Conservation (phyloP, 2,797 vertebrate species). For the Tadarida brasiliensis region DNA sequence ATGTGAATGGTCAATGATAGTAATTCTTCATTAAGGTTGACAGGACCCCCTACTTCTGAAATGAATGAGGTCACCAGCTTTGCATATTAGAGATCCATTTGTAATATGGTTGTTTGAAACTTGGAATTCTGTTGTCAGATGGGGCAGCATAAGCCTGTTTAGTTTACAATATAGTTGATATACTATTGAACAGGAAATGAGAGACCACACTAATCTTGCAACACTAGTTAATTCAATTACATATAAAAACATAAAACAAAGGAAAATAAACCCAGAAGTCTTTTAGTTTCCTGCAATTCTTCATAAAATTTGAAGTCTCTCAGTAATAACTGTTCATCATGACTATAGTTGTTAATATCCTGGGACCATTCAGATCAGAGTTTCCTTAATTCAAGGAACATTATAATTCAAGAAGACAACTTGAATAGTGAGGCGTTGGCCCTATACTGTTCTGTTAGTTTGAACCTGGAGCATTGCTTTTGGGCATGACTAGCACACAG, state of each 20-base stretch:
- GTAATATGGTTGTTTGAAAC: background rate
- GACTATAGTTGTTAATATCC: background rate
- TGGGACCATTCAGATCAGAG: background rate
- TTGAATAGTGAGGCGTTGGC: background rate
- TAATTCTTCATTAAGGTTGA: background rate
- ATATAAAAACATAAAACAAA: constrained; percentile 20
- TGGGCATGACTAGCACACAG: background rate
- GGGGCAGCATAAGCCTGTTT: background rate
- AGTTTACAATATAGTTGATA: constrained; percentile 20
- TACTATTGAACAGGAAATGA: background rate
- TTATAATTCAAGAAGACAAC: background rate
- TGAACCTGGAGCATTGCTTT: background rate
- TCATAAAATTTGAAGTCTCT: constrained; percentile 9
- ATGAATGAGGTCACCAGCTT: background rate
- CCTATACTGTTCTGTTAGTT: background rate
- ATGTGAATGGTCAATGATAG: background rate
- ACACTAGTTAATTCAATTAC: constrained; percentile 4
- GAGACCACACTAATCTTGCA: background rate
- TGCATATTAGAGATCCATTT: constrained; percentile 11
- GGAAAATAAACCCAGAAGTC: background rate
- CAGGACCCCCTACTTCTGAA: background rate
- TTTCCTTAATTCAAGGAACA: background rate
- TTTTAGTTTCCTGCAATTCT: background rate
- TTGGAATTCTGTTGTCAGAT: background rate
- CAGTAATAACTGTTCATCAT: background rate